Conservation (phyloP, 2,113 vertebrate genomes). For the Apistogramma diplotaenia region DNA sequence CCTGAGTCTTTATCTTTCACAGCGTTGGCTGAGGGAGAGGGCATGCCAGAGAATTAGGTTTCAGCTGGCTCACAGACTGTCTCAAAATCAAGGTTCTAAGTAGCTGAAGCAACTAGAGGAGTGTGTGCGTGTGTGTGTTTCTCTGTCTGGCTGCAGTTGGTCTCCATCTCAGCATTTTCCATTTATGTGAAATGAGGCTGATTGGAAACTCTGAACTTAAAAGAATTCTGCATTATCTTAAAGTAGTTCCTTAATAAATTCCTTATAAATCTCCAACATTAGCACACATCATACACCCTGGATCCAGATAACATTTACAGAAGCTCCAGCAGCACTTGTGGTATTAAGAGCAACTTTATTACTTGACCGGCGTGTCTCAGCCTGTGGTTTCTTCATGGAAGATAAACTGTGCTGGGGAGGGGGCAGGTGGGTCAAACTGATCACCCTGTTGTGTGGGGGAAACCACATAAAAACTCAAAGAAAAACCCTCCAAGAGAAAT, state of each 20-base stretch:
- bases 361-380: background rate
- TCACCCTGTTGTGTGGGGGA: background rate
- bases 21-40: conserved; percentile 37
- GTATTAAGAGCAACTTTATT: background rate
- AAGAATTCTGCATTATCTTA: background rate
- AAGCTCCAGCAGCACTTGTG: background rate
- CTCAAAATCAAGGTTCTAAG: conserved; percentile 18
- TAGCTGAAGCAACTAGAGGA: background rate
- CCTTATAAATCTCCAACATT: background rate
- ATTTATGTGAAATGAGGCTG: background rate
- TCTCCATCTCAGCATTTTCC: conserved; percentile 17
- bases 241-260: background rate
- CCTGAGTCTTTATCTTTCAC: conserved; percentile 62
- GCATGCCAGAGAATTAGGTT: conserved; percentile 52
- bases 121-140: conserved; percentile 1
- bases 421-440: background rate
- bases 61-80: conserved; percentile 34
- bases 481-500: background rate
- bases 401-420: background rate
- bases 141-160: background rate
- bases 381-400: rapidly evolving
- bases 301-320: background rate
- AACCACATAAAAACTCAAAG: background rate
- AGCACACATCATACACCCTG: background rate
- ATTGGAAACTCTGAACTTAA: background rate